Evolutionary conservation across 92 coral and sea anemone genomes (phyloP).

Genomic region (Siderastrea radians): DNA sequence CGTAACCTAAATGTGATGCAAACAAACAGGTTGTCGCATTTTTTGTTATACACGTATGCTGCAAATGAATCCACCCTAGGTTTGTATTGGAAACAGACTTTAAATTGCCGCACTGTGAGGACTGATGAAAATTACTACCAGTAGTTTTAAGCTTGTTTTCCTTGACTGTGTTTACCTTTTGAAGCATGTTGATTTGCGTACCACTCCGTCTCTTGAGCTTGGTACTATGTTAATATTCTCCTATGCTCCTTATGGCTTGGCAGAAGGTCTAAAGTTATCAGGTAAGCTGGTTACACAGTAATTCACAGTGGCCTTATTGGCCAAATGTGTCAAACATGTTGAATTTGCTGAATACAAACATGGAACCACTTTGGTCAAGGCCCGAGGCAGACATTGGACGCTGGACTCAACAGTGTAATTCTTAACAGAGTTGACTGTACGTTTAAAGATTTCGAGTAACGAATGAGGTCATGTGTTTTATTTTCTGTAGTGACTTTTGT

Average conservation of each 20-base stretch:
- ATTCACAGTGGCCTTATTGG: background rate
- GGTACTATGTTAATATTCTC: slow-evolving; percentile 96
- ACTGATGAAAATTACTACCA: background rate
- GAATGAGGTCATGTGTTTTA: too few species aligned
- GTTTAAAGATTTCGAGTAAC: too few species aligned
- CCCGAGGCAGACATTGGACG: too few species aligned
- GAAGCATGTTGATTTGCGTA: slow-evolving; percentile 94
- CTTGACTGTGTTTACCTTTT: slow-evolving; percentile 81
- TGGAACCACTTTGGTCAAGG: too few species aligned
- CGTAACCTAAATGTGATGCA: too few species aligned
- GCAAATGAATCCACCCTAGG: too few species aligned
- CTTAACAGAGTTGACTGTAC: too few species aligned
- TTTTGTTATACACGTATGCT: too few species aligned
- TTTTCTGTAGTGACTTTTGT: too few species aligned
- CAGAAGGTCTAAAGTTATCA: slow-evolving; percentile 97
- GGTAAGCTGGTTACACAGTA: slow-evolving; percentile 58
- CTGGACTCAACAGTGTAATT: too few species aligned
- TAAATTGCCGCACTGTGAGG: background rate
- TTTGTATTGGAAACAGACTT: background rate
- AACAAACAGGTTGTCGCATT: too few species aligned
- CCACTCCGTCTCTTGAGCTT: slow-evolving; percentile 93
- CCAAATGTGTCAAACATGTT: too few species aligned
- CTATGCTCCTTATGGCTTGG: slow-evolving; percentile 97
- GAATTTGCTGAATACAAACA: background rate
- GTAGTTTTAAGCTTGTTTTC: background rate